Conservation (phyloP, 2,888 invertebrate species). For the Drosophila mettleri region DNA sequence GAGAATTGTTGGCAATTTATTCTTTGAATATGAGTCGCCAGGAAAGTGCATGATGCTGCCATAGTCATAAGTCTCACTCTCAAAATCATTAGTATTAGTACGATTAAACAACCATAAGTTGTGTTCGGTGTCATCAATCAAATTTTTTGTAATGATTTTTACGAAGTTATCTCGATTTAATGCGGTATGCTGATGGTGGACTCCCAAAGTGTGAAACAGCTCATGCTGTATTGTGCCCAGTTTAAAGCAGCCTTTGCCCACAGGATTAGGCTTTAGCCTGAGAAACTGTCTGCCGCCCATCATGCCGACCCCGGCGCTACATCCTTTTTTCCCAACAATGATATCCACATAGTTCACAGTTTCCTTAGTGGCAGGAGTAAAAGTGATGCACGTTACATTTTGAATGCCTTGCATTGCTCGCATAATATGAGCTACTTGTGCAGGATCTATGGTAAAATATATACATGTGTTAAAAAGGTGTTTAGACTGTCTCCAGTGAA, state of each 20-base stretch:
- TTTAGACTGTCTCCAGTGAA: neutral
- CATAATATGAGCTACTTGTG: constrained; percentile 87
- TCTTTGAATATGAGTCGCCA: constrained; percentile 89
- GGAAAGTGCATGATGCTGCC: constrained; percentile 92
- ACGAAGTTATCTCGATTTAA: constrained; percentile 90
- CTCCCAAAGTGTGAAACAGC: constrained; percentile 90
- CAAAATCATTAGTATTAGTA: too few relatives aligned
- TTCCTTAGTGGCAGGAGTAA: constrained; percentile 86
- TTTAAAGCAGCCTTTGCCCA: constrained; percentile 78
- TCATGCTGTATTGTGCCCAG: constrained; percentile 90
- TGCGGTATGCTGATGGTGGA: constrained; percentile 93
- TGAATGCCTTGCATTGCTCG: constrained; percentile 90
- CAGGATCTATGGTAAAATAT: constrained; percentile 63
- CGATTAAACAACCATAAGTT: too few relatives aligned
- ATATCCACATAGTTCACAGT: constrained; percentile 59
- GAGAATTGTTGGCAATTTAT: constrained; percentile 89
- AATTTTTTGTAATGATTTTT: constrained; percentile 88
- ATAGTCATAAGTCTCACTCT: constrained; percentile 90
- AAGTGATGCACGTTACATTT: constrained; percentile 90
- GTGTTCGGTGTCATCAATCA: too few relatives aligned
- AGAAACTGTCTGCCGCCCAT: constrained; percentile 82
- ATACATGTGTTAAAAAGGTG: neutral
- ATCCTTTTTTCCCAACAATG: constrained; percentile 86
- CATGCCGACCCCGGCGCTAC: constrained; percentile 91
- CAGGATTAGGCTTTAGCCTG: too few relatives aligned